A percentile compares a stretch with the other conserved stretches of the same genome.
Evolutionary conservation across 1,140 invertebrate genomes (phyloP).

Genomic region (Philaenus spumarius): DNA sequence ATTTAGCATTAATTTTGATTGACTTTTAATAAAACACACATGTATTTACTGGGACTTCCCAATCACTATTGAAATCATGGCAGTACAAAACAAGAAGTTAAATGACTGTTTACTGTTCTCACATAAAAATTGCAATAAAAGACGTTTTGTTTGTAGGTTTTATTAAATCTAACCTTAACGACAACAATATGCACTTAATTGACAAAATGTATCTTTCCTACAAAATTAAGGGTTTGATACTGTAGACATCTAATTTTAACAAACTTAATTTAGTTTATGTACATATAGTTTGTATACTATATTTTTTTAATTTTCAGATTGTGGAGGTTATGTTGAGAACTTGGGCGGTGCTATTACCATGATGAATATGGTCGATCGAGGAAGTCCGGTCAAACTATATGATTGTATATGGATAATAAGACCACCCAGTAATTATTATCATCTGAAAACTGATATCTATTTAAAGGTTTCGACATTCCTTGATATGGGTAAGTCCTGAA

Average conservation of each 20-base stretch:
- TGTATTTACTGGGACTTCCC: no score
- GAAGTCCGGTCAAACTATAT: constrained; percentile 46
- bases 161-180: no score
- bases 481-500: constrained; percentile 49
- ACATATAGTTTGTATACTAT: background rate
- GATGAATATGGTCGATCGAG: constrained; percentile 64
- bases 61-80: no score
- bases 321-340: constrained; percentile 65
- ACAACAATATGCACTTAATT: no score
- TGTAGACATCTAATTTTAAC: background rate
- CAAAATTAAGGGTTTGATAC: constrained; percentile 10
- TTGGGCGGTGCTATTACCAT: constrained; percentile 68
- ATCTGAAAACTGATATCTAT: constrained; percentile 63
- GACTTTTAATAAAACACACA: no score
- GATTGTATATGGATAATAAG: constrained; percentile 69
- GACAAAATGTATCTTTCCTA: no score
- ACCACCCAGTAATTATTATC: constrained; percentile 53
- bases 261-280: background rate
- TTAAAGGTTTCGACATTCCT: constrained; percentile 56
- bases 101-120: no score
- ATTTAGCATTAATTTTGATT: no score
- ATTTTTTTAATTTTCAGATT: constrained; percentile 43
- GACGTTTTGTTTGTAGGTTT: no score
- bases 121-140: no score
- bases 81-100: no score